Evolutionary conservation across 2,113 vertebrate genomes (phyloP).

Genomic region (Clarias gariepinus): DNA sequence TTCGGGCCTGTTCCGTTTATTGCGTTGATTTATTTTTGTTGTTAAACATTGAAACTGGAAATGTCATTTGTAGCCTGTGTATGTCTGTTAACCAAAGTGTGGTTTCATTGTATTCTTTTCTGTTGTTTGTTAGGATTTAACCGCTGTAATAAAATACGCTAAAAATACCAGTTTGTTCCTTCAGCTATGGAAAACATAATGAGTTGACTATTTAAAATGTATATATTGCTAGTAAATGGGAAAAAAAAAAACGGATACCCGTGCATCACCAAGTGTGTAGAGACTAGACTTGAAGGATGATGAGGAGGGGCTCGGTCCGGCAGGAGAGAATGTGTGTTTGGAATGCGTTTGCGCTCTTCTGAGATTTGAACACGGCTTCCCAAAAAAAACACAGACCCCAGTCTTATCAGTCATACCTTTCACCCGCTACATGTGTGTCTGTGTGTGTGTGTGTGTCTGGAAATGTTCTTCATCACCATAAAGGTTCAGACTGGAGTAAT

Average conservation of each 20-base stretch:
- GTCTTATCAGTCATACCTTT: constrained; percentile 30
- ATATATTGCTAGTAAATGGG: too few relatives aligned
- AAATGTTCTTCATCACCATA: constrained; percentile 39
- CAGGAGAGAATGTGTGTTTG: constrained; percentile 11
- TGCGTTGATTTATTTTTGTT: not conserved
- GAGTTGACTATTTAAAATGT: not conserved
- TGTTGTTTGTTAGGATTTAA: not conserved
- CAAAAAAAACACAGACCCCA: constrained; percentile 6
- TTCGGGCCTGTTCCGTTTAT: not conserved
- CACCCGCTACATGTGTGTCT: constrained; percentile 3
- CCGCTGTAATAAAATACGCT: not conserved
- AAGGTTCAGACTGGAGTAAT: constrained; percentile 36
- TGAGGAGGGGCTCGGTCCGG: not conserved
- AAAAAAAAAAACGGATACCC: not conserved
- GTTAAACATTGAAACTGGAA: not conserved
- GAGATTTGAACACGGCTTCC: constrained; percentile 8
- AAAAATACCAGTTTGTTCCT: not conserved
- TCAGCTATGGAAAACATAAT: not conserved
- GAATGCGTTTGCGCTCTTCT: not conserved
- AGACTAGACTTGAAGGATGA: not conserved
- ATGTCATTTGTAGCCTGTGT: not conserved
- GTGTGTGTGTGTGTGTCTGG: constrained; percentile 4
- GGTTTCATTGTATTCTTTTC: not conserved
- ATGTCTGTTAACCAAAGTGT: not conserved
- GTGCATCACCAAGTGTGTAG: not conserved